A percentile compares a stretch with the other conserved stretches of the same genome.
Conservation (phyloP, 2,797 vertebrate genomes). For the Tangara arthus region DNA sequence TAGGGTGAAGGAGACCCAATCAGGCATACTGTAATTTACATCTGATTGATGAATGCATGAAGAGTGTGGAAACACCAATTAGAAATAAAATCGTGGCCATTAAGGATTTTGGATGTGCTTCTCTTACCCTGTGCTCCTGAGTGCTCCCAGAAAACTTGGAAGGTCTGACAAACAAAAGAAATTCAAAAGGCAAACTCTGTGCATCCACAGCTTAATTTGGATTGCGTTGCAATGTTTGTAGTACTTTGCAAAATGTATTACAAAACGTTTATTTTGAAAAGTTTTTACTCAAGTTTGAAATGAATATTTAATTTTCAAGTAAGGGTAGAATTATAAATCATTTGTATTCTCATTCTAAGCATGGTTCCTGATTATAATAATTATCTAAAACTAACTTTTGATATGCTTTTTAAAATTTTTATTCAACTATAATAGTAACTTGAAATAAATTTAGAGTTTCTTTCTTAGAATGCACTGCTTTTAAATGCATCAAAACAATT, state of each 20-base stretch:
- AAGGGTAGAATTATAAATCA: neutral
- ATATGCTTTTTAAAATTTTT: neutral
- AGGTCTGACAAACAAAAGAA: neutral
- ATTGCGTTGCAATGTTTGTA: neutral
- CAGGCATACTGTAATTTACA: constrained; percentile 55
- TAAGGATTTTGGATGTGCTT: neutral
- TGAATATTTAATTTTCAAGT: neutral
- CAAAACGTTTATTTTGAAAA: neutral
- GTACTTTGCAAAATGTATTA: neutral
- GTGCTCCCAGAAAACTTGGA: neutral
- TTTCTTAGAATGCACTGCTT: neutral
- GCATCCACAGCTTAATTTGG: neutral
- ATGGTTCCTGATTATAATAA: neutral
- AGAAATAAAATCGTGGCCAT: neutral
- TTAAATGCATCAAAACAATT: neutral
- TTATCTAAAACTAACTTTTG: neutral
- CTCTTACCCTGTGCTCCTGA: neutral
- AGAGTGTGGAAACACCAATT: constrained; percentile 38
- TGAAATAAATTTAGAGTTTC: neutral
- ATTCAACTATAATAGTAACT: neutral
- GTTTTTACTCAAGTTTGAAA: neutral
- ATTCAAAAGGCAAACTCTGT: constrained; percentile 6
- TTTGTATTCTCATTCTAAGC: neutral
- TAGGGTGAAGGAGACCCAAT: constrained; percentile 47
- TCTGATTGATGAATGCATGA: constrained; percentile 56